Percentiles rank a stretch among this genome's conserved stretches.
Conservation (phyloP, 2,113 vertebrate species). For the Trichomycterus rosablanca region DNA sequence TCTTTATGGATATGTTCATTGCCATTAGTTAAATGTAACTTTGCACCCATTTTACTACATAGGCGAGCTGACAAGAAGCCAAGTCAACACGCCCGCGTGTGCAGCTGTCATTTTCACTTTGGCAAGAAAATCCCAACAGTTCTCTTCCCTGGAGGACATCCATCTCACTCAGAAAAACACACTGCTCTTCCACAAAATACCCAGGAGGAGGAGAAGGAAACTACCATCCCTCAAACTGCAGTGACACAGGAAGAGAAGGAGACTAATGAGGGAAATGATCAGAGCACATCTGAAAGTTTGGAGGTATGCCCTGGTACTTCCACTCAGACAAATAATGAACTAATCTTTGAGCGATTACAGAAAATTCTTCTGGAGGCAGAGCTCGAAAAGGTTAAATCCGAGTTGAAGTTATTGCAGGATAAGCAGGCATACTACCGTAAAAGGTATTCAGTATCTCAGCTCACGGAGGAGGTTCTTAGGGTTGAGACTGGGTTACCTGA, state of each 20-base stretch:
- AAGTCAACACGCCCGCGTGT: neutral
- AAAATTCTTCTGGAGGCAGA: too few relatives aligned
- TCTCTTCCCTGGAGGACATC: neutral
- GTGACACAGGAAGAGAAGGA: neutral
- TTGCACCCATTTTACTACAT: neutral
- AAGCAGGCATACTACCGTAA: neutral
- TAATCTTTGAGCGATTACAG: neutral
- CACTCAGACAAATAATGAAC: neutral
- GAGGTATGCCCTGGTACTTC: neutral
- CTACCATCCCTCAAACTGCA: neutral
- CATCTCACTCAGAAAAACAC: neutral
- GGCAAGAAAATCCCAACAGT: neutral
- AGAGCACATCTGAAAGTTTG: constrained; percentile 3
- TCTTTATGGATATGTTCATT: neutral
- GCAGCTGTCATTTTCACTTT: neutral
- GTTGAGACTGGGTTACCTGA: neutral
- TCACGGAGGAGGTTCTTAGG: too few relatives aligned
- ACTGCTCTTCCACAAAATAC: neutral
- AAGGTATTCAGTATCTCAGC: neutral
- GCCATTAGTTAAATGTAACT: neutral
- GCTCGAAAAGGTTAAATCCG: neutral
- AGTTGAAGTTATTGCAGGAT: neutral
- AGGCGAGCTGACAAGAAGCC: constrained; percentile 1
- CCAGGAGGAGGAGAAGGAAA: neutral
- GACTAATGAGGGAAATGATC: neutral